Evolutionary conservation across 2,888 invertebrate species (phyloP).

Genomic region (Erpobdella octoculata): DNA sequence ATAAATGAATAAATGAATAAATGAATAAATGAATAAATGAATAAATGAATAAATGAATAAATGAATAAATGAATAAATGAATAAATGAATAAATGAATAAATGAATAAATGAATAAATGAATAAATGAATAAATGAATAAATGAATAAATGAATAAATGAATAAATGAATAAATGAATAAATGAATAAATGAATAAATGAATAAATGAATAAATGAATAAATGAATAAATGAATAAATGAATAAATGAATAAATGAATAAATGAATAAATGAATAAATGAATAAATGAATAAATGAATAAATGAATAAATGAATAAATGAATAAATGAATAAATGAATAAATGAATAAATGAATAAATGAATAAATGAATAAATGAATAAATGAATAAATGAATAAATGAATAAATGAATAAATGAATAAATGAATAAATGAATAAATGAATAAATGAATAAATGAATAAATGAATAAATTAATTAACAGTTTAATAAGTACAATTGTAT

Average conservation of each 20-base stretch:
- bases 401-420: too few relatives aligned
- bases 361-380: not conserved
- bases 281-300: not conserved
- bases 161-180: conserved; percentile 14
- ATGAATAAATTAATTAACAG: not conserved
- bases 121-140: too few relatives aligned
- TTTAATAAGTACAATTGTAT: not conserved
- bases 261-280: not conserved
- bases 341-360: not conserved
- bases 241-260: not conserved
- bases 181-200: conserved; percentile 9
- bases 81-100: not conserved
- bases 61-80: not conserved
- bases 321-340: too few relatives aligned
- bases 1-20: not conserved
- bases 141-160: not conserved
- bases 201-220: conserved; percentile 3
- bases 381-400: conserved; percentile 1
- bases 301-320: too few relatives aligned
- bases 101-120: conserved; percentile 1
- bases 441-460: conserved; percentile 14
- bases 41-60: too few relatives aligned
- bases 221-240: not conserved
- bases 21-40: too few relatives aligned
- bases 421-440: not conserved